Percentiles rank a stretch among this genome's conserved stretches.
Conservation (phyloP, 2,113 vertebrate genomes). For the Erythrolamprus reginae region DNA sequence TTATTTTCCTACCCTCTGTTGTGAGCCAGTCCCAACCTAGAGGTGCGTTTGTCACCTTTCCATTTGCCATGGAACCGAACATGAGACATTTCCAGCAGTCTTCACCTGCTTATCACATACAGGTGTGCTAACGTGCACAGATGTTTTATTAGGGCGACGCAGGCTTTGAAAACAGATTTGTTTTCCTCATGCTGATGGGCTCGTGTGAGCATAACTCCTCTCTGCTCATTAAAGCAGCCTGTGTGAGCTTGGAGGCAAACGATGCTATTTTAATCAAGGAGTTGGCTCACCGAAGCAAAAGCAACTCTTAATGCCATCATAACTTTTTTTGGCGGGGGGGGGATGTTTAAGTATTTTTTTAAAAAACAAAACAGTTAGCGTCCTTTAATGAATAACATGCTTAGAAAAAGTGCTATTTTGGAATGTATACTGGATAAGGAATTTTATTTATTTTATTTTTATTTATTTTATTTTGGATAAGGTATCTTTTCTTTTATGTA, state of each 20-base stretch:
- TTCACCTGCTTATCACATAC: not conserved
- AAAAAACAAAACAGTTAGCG: no score
- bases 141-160: not conserved
- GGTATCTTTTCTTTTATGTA: no score
- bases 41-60: not conserved
- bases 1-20: no score
- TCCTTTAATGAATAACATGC: not conserved
- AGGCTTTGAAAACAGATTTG: not conserved
- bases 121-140: not conserved
- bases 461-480: no score
- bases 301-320: not conserved
- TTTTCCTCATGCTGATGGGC: not conserved
- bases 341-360: no score
- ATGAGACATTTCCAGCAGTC: no score
- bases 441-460: no score
- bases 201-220: not conserved
- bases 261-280: not conserved
- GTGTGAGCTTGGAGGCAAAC: not conserved
- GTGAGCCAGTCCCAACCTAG: not conserved
- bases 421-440: no score
- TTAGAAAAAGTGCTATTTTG: no score
- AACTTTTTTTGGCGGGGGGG: not conserved
- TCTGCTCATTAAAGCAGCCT: not conserved
- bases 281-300: not conserved
- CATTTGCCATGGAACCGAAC: not conserved